Base-by-base conservation (phyloP, 2,797 vertebrate genomes). In the Odontamblyopus lacepedii region DNA sequence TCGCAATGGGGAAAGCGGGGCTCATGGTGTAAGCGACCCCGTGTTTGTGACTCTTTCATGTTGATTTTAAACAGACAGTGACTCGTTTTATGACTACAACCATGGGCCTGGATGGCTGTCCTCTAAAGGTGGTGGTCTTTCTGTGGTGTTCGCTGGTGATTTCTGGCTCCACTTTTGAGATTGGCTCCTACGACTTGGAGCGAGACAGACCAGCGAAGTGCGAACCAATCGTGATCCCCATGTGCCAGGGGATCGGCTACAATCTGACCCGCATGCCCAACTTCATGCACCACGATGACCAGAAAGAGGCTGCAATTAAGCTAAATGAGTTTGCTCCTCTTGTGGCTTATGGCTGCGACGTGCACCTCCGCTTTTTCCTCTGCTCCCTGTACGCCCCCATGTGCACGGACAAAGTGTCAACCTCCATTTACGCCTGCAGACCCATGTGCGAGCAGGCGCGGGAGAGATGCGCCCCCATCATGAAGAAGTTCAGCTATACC, bases 241-340 rank as follows among this genome's bases (percentile, higher is more conserved):
- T 99, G 98, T 99, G 98, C 90, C 94, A 94, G 84, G 97, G 96
- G 60, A 99, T 99, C 84, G 98, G 98, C 82, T 99, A 99, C 95
- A 99, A 99, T 93, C 93, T 97, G 90, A 99, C 98, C 79, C 94
- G 97, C 57, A 97, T 99, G 98, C 98, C 98, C 89, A 99, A 99
- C 93, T 95, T 97, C 77, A 94, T 99, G 95, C 94, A 96, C 83
- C 97, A 99, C 72, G 95, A 96, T 79, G 95, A 94, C 88, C 98
- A 99, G 91, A 95, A 89, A 50, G 98, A 99, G 86, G 98, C 98
- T n/a, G 95, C 91, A 9, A 95, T 96, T 76, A 97, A 98, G 91
- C 95, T 99, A 77, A 94, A 96, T 29, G 98, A 98, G 93, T 99
- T 99, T 13, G 95, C 96, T 3, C 95, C 97, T 0, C 94, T 99